Base-by-base conservation (phyloP, 2,888 invertebrate species). In the Rhagium mordax region DNA sequence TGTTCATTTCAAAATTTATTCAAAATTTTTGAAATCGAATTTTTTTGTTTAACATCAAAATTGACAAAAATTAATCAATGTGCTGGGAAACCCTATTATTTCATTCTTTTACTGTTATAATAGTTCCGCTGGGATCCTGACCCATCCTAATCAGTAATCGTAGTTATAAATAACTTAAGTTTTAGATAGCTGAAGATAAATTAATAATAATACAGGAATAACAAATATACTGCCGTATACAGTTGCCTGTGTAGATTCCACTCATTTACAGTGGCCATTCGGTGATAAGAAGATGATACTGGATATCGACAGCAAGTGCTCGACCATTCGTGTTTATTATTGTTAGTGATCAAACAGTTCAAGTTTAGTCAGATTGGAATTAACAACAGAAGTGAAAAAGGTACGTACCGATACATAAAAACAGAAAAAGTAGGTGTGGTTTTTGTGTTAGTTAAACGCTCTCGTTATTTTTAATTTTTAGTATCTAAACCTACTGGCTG, bases 301-400 rank as follows among this genome's bases (percentile, higher is more conserved):
- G n/a, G 29, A 33, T 33, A 33, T 13, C 33, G 7, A 29, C 13
- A 41, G 41, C 3, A 13, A 41, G n/a, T 41, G 41, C 4, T 13
- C n/a, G 41, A 13, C n/a, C 8, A 8, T 33, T 33, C 5, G 41
- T 13, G n/a, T 41, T 13, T n/a, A 10, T 41, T 41, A 41, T 41
- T n/a, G n/a, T 41, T 41, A 13, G 4, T 41, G n/a, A 41, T 20
- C 8, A 61, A 27, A 24, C 57, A 57, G 57, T 57, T 48, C 15
- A 59, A 59, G 61, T 69, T 69, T 48, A 47, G 61, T 62, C 18
- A 47, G 13, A 62, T 70, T 18, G 4, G 16, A 29, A 62, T 41
- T 47, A 53, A 18, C 41, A 41, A 41, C 41, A 41, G 41, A n/a
- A 13, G n/a, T 5, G 41, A n/a, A 41, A 15, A 41, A 41, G 41